These are phyloP conservation scores for Trachymyrmex septentrionalis DNA, from an alignment of 1,140 invertebrate species.

Conservation along the genomic window DNA sequence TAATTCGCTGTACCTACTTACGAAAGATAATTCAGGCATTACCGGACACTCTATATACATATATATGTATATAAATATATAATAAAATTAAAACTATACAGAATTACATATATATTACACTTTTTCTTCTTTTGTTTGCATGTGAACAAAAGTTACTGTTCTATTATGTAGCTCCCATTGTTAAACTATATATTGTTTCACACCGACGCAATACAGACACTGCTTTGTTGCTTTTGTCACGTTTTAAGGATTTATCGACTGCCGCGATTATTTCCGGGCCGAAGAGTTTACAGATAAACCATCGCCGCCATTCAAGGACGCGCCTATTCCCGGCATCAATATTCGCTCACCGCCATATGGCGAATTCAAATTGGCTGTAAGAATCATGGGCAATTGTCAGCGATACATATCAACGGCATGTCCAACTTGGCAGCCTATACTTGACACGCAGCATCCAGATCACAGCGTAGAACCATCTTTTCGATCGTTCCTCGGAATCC, in stretches of 20 bases:
- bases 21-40: no score
- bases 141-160: background rate
- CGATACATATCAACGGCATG: background rate
- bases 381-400: background rate
- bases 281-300: slow-evolving; percentile 36
- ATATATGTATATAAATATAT: no score
- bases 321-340: slow-evolving; percentile 34
- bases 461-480: background rate
- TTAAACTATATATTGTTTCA: background rate
- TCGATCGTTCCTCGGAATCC: background rate
- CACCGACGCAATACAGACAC: background rate
- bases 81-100: background rate
- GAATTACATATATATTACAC: background rate
- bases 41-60: no score
- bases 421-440: background rate
- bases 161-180: background rate
- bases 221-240: background rate
- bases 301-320: slow-evolving; percentile 38
- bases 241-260: slow-evolving; percentile 35
- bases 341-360: slow-evolving; percentile 28
- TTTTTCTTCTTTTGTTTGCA: background rate
- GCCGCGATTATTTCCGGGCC: slow-evolving; percentile 25
- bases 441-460: background rate
- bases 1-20: no score
- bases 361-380: background rate